Evolutionary conservation across 1,140 invertebrate genomes (phyloP).

Genomic region (Macrosteles quadrilineatus): DNA sequence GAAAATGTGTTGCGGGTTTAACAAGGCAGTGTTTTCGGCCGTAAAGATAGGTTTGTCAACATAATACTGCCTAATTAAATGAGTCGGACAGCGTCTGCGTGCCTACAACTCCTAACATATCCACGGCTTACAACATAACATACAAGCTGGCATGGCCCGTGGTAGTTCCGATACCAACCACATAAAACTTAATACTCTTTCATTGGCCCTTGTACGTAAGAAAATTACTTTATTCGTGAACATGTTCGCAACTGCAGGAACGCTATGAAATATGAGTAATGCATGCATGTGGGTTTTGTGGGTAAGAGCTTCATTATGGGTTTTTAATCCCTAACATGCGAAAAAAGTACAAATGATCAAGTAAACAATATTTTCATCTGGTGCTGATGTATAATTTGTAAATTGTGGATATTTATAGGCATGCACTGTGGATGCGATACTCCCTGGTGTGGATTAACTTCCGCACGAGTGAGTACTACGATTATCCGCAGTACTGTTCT

Average conservation of each 20-base stretch:
- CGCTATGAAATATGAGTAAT: no score
- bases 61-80: constrained; percentile 2
- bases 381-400: no score
- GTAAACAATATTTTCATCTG: no score
- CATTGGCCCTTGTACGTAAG: background rate
- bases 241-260: background rate
- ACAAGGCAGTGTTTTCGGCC: constrained; percentile 10
- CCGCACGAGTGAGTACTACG: no score
- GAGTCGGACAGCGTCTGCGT: constrained; percentile 10
- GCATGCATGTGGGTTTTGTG: no score
- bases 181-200: constrained; percentile 9
- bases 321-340: no score
- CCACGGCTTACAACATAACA: background rate
- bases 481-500: no score
- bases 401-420: no score
- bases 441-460: no score
- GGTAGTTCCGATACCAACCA: background rate
- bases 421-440: no score
- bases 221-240: constrained; percentile 3
- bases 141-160: background rate
- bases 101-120: background rate
- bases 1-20: background rate
- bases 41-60: constrained; percentile 23
- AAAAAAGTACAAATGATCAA: no score
- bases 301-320: no score